Evolutionary conservation across 1,140 invertebrate species (phyloP).

Genomic region (Nomia melanderi): DNA sequence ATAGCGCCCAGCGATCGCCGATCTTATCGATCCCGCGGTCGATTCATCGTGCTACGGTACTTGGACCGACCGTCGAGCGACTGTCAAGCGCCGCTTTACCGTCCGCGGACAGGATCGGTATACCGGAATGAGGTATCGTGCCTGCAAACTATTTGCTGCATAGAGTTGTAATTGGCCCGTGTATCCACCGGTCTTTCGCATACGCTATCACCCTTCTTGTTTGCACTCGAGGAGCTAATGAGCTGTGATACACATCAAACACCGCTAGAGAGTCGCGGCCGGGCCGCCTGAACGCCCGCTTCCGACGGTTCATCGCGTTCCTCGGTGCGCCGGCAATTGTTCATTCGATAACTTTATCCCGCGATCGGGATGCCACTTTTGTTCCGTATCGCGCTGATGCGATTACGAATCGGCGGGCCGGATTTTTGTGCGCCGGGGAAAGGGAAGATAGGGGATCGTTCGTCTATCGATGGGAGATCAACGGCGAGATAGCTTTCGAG

Average conservation of each 20-base stretch:
- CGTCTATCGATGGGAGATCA: no score
- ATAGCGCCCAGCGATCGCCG: slow-evolving; percentile 24
- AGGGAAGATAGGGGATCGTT: no score
- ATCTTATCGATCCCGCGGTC: slow-evolving; percentile 24
- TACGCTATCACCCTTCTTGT: slow-evolving; percentile 67
- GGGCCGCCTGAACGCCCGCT: slow-evolving; percentile 36
- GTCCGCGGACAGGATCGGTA: slow-evolving; percentile 49
- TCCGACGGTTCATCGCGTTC: slow-evolving; percentile 49
- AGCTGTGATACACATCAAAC: slow-evolving; percentile 77
- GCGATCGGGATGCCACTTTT: background rate
- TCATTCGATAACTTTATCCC: slow-evolving; percentile 26
- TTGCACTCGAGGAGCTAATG: slow-evolving; percentile 76
- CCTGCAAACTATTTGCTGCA: slow-evolving; percentile 75
- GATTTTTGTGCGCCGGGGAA: no score
- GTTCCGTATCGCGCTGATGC: background rate
- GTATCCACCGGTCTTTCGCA: slow-evolving; percentile 69
- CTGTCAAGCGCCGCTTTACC: slow-evolving; percentile 37
- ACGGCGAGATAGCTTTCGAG: no score
- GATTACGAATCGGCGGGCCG: background rate
- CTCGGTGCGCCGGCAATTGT: slow-evolving; percentile 6
- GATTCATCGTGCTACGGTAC: slow-evolving; percentile 7
- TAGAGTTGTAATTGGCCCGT: slow-evolving; percentile 78
- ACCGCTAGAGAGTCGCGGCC: slow-evolving; percentile 62
- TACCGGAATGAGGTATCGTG: slow-evolving; percentile 71
- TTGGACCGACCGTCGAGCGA: background rate